Base-by-base conservation (phyloP, 2,113 vertebrate species). In the Fukomys damarensis region DNA sequence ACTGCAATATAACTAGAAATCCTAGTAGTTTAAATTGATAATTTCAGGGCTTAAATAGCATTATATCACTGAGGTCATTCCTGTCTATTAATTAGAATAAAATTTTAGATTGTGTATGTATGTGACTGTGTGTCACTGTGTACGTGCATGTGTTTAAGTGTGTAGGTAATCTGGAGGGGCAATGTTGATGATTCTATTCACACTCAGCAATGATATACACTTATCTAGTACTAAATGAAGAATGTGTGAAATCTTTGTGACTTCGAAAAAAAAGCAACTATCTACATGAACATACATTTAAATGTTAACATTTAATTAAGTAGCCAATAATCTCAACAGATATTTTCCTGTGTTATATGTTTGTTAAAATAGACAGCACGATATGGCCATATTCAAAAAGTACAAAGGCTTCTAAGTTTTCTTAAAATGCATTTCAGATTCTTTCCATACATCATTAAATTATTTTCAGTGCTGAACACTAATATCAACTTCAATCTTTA, bases 341-440 rank as follows among this genome's bases (percentile, higher is more conserved):
- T 49, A 0, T 66, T 70, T 95, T 14, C 8, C 12, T 7, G 12
- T 49, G 3, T 32, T 17, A 13, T 38, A 1, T 38, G 54, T 56
- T 79, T 9, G 5, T 30, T 54, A 3, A 63, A 20, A 1, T 3
- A 56, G 4, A 61, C 0, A 30, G 1, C 6, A 16, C 22, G 86
- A 11, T 52, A 56, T 13, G 5, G 7, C 3, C 16, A 2, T 41
- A 32, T 74, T 92, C 6, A 24, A 49, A 3, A 65, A 59, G 38
- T 17, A 16, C 0, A 14, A 20, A 46, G 16, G 0, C 3, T 38
- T 65, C 0, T 54, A n/a, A n/a, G 13, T n/a, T 58, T 0, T n/a
- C 7, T 82, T 38, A 19, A 10, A 14, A 14, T 38, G n/a, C 80
- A 66, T 20, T 81, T 22, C 35, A 58, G 10, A 61, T 41, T 11